These are phyloP conservation scores for Orthosia incerta DNA, from an alignment of 2,888 invertebrate genomes.

Conservation along the genomic window DNA sequence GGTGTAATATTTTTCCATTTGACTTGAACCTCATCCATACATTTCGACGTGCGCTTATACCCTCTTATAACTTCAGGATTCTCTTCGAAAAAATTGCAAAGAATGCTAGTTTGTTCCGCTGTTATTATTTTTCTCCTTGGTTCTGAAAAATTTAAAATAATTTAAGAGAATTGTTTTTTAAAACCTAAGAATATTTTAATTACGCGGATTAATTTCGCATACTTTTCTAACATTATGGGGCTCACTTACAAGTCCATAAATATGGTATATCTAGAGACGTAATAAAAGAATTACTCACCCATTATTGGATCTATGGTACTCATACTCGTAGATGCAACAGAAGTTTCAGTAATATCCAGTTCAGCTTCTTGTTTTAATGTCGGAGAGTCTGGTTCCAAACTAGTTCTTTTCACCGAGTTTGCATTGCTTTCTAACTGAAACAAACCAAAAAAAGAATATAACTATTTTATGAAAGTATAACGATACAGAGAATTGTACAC, in stretches of 20 bases:
- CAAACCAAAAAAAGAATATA: neutral
- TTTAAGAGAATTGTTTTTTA: neutral
- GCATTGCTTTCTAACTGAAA: conserved; percentile 2
- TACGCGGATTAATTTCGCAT: too few relatives aligned
- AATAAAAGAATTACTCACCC: conserved; percentile 4
- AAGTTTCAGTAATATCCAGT: neutral
- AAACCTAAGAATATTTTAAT: too few relatives aligned
- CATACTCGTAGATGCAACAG: neutral
- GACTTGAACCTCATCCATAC: conserved; percentile 13
- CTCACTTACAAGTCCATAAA: too few relatives aligned
- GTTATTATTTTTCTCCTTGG: conserved; percentile 3
- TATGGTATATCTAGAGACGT: too few relatives aligned
- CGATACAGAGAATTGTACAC: too few relatives aligned
- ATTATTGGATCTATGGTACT: neutral
- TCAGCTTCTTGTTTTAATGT: conserved; percentile 5
- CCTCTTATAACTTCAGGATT: conserved; percentile 38
- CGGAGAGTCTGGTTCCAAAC: neutral
- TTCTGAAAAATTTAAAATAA: conserved; percentile 1
- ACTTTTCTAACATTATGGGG: too few relatives aligned
- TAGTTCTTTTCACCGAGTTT: neutral
- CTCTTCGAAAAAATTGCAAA: conserved; percentile 34
- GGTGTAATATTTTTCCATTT: conserved; percentile 26
- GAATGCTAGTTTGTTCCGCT: conserved; percentile 20
- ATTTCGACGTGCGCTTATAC: conserved; percentile 15
- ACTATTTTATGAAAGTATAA: conserved; percentile 1